Evolutionary conservation across 1,140 invertebrate species (phyloP).

Genomic region (Drosophila tani): DNA sequence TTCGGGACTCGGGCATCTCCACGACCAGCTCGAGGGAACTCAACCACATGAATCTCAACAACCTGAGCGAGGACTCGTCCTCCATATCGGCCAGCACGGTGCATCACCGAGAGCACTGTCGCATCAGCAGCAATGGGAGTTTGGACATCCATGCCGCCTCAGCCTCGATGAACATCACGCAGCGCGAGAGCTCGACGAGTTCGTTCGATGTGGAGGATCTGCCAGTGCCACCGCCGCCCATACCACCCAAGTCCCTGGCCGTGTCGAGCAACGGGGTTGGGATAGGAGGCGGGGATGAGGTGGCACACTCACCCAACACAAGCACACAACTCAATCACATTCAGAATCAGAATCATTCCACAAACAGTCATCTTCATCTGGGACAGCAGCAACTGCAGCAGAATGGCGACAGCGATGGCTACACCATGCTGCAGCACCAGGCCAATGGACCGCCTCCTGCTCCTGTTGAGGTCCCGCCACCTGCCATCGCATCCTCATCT

Average conservation of each 20-base stretch:
- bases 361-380: conserved; percentile 59
- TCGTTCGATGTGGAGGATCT: conserved; percentile 82
- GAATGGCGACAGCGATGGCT: conserved; percentile 59
- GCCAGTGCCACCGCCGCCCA: conserved; percentile 78
- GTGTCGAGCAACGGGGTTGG: conserved; percentile 58
- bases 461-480: conserved; percentile 44
- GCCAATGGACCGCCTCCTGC: conserved; percentile 44
- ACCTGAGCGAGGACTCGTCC: conserved; percentile 76
- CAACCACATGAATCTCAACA: conserved; percentile 75
- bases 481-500: conserved; percentile 45
- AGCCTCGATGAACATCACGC: conserved; percentile 71
- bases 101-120: conserved; percentile 78
- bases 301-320: conserved; percentile 61
- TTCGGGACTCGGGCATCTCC: conserved; percentile 83
- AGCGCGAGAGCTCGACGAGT: conserved; percentile 71
- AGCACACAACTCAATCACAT: conserved; percentile 51
- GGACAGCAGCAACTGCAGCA: conserved; percentile 51
- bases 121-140: conserved; percentile 76
- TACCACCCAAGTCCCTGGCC: conserved; percentile 78
- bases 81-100: conserved; percentile 67
- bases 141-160: conserved; percentile 49
- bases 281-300: conserved; percentile 42
- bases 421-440: conserved; percentile 54
- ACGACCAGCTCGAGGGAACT: conserved; percentile 81
- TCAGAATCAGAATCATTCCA: conserved; percentile 70